Percentiles rank a stretch among this genome's conserved stretches.
Evolutionary conservation across 2,888 invertebrate species (phyloP).

Genomic region (Esperia sulphurella): DNA sequence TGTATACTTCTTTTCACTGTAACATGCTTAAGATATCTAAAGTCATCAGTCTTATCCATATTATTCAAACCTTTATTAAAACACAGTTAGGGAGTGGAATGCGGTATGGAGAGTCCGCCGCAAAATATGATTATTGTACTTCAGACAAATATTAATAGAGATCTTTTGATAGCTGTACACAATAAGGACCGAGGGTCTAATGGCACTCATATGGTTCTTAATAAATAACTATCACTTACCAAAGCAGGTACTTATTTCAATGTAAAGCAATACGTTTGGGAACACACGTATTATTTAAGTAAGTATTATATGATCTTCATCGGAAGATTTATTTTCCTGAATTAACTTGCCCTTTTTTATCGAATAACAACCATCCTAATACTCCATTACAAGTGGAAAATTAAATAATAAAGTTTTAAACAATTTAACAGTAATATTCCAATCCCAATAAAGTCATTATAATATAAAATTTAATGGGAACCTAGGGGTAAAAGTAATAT

Average conservation of each 20-base stretch:
- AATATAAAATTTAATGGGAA: no score
- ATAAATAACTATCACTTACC: background rate
- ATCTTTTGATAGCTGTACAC: slow-evolving; percentile 28
- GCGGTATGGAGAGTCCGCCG: slow-evolving; percentile 11
- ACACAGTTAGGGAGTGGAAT: slow-evolving; percentile 13
- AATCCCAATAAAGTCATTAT: no score
- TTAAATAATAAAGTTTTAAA: no score
- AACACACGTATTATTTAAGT: no score
- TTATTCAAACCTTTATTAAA: slow-evolving; percentile 22
- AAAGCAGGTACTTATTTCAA: background rate
- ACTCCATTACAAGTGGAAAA: no score
- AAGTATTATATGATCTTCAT: no score
- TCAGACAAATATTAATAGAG: slow-evolving; percentile 39
- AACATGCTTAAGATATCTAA: background rate
- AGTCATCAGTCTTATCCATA: slow-evolving; percentile 14
- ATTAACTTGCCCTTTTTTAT: no score
- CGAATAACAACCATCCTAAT: no score
- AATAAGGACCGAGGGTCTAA: slow-evolving; percentile 10
- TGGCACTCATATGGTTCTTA: background rate
- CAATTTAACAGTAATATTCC: no score
- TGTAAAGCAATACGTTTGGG: background rate
- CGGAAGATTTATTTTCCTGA: no score
- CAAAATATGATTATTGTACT: slow-evolving; percentile 28
- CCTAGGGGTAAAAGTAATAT: no score
- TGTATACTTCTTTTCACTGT: background rate